Evolutionary conservation across 2,888 invertebrate species (phyloP).

Genomic region (Brenthis hecate): DNA sequence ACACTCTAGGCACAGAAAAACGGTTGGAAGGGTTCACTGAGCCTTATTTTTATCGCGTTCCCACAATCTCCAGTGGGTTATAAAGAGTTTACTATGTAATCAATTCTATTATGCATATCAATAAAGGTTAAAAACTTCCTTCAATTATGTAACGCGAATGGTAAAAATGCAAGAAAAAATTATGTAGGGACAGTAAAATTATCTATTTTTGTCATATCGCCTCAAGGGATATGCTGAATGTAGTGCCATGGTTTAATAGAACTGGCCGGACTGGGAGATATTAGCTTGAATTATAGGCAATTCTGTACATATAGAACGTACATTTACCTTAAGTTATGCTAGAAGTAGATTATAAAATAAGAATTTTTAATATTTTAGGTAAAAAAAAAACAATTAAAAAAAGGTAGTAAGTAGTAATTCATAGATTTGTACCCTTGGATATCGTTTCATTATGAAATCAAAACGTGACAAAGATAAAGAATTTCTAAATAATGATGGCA

Average conservation of each 20-base stretch:
- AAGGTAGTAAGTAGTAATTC: no score
- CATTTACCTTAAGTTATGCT: no score
- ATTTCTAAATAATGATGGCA: no score
- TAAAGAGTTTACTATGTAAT: constrained; percentile 61
- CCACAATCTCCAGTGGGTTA: constrained; percentile 49
- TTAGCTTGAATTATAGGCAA: no score
- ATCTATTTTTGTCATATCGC: constrained; percentile 11
- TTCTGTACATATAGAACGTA: no score
- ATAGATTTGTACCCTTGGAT: no score
- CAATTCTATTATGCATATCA: constrained; percentile 47
- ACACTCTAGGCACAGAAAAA: constrained; percentile 54
- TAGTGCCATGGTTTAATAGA: neutral
- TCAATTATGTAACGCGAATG: constrained; percentile 17
- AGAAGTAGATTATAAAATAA: no score
- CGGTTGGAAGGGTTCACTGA: constrained; percentile 68
- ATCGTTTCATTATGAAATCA: no score
- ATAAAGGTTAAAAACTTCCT: constrained; percentile 28
- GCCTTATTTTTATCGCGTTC: constrained; percentile 55
- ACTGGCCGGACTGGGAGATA: neutral
- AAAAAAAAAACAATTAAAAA: no score
- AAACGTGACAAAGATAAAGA: no score
- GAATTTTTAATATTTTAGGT: no score
- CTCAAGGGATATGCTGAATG: neutral
- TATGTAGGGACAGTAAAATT: constrained; percentile 5
- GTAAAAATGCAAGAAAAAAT: constrained; percentile 14